These are phyloP conservation scores for Pollimyrus isidori DNA, from an alignment of 2,113 vertebrate species.

Conservation along the genomic window DNA sequence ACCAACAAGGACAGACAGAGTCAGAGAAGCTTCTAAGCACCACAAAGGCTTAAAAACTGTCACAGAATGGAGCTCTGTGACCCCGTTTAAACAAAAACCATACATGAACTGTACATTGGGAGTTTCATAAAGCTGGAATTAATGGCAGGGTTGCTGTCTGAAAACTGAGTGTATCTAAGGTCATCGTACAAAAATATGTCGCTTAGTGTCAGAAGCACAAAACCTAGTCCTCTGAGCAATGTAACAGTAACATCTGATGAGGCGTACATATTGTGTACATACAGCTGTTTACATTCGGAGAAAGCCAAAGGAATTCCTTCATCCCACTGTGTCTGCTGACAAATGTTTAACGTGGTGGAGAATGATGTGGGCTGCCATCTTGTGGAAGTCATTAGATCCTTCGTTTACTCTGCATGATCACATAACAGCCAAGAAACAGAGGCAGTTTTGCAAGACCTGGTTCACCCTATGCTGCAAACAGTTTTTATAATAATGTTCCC, in stretches of 20 bases:
- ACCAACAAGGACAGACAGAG: not conserved
- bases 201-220: not conserved
- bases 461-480: not conserved
- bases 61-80: not conserved
- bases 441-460: not conserved
- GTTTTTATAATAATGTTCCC: not conserved
- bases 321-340: not conserved
- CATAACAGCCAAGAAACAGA: not conserved
- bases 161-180: not conserved
- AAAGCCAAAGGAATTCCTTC: not conserved
- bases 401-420: not conserved
- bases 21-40: not conserved
- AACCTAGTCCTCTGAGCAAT: not conserved
- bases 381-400: not conserved
- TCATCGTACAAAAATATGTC: not conserved
- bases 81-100: not conserved
- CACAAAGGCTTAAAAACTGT: not conserved
- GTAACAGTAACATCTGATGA: not conserved
- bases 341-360: not conserved
- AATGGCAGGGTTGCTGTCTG: not conserved
- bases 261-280: not conserved
- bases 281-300: not conserved
- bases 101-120: not conserved
- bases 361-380: not conserved
- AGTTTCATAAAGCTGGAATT: not conserved